phyloP scores from a whole-genome alignment of 2,888 invertebrate genomes.

The Cryptus armator region DNA sequence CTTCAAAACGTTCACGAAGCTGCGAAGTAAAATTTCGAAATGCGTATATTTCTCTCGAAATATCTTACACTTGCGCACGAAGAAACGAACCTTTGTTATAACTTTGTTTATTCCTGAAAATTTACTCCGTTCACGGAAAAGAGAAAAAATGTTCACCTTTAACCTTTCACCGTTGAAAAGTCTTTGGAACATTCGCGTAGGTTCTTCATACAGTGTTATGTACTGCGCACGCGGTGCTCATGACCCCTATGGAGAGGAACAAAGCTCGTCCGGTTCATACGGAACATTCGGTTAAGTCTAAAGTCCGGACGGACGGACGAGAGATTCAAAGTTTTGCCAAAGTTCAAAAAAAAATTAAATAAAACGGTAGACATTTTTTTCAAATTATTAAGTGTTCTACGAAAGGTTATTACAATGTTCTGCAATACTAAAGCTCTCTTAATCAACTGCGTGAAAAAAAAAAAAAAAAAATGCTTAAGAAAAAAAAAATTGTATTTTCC shows the following conservation, averaged over 20 bases:
- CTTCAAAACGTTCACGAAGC: too few species aligned
- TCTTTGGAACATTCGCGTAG: neutral
- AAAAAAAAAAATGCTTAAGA: neutral
- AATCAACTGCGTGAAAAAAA: neutral
- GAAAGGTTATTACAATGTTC: neutral
- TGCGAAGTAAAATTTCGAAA: too few species aligned
- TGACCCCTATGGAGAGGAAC: slow-evolving; percentile 21
- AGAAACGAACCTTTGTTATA: neutral
- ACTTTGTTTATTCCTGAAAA: neutral
- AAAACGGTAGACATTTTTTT: neutral
- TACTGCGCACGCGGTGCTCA: neutral
- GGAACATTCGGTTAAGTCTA: slow-evolving; percentile 1
- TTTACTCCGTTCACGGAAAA: neutral
- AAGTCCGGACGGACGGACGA: neutral
- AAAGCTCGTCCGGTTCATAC: slow-evolving; percentile 29
- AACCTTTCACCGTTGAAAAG: slow-evolving; percentile 22
- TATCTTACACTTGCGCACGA: too few species aligned
- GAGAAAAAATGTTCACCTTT: slow-evolving; percentile 18
- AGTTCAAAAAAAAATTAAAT: slow-evolving; percentile 3
- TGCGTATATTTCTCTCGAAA: too few species aligned
- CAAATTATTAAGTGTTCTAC: neutral
- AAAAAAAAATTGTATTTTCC: neutral
- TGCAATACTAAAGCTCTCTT: neutral
- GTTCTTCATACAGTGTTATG: neutral
- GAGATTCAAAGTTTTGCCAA: neutral